These are phyloP conservation scores for Lamellibrachia luymesi DNA, from an alignment of 1,140 invertebrate species.

Conservation along the genomic window DNA sequence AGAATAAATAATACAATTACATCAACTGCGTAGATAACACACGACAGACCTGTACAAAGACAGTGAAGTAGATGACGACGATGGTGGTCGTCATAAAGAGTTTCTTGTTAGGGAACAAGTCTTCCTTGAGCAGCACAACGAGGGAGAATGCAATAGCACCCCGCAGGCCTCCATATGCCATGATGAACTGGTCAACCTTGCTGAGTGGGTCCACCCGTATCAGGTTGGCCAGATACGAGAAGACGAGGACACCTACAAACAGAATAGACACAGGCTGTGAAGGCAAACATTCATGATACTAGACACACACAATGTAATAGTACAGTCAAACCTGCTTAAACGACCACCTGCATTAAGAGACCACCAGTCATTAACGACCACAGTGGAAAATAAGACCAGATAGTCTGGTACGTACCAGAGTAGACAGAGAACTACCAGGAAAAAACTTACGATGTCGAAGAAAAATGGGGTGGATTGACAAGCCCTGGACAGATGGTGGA, in stretches of 20 bases:
- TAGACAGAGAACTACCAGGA: no score
- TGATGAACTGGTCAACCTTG: slow-evolving; percentile 94
- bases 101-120: slow-evolving; percentile 58
- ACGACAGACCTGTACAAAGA: slow-evolving; percentile 75
- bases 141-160: slow-evolving; percentile 98
- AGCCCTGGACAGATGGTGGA: no score
- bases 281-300: no score
- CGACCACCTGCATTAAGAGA: no score
- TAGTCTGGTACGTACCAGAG: no score
- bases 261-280: no score
- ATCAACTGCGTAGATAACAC: background rate
- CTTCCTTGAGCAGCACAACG: slow-evolving; percentile 80
- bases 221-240: slow-evolving; percentile 83
- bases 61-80: slow-evolving; percentile 97
- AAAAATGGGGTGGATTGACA: no score
- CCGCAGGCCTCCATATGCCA: slow-evolving; percentile 95
- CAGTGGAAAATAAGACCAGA: no score
- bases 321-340: no score
- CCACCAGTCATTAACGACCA: no score
- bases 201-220: slow-evolving; percentile 80
- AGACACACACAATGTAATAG: no score
- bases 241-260: slow-evolving; percentile 77
- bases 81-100: slow-evolving; percentile 98
- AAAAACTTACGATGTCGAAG: no score
- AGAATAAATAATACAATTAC: background rate